These are phyloP conservation scores for Eudasyphora cyanicolor DNA, from an alignment of 2,888 invertebrate genomes.

Conservation along the genomic window DNA sequence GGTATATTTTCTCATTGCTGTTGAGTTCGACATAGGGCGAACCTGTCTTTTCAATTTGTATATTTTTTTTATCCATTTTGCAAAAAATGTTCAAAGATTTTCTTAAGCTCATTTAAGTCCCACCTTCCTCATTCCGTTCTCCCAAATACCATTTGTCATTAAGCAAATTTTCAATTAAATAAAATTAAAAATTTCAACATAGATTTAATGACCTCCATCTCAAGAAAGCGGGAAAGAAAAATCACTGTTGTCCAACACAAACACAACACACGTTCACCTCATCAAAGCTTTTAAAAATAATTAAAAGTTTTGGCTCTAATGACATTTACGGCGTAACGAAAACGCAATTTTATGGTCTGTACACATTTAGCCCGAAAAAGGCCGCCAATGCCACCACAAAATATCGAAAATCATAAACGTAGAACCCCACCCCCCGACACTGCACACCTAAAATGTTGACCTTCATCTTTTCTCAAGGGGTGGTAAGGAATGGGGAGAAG, in stretches of 20 bases:
- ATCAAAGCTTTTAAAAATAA: constrained; percentile 37
- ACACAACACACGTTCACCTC: constrained; percentile 4
- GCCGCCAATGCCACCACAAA: neutral
- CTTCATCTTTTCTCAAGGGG: neutral
- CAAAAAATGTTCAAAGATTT: too few species aligned
- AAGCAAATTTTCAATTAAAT: neutral
- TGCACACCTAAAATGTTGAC: neutral
- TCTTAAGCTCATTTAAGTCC: too few species aligned
- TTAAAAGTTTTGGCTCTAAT: constrained; percentile 28
- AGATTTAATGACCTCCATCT: neutral
- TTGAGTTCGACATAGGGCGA: too few species aligned
- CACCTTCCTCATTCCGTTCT: neutral
- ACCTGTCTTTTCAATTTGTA: too few species aligned
- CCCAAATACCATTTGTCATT: neutral
- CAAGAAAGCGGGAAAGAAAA: too few species aligned
- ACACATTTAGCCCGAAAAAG: constrained; percentile 14
- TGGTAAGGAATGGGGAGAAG: neutral
- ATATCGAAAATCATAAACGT: neutral
- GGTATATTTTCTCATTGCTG: too few species aligned
- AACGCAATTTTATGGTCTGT: constrained; percentile 18
- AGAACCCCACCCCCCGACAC: neutral
- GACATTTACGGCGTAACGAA: neutral
- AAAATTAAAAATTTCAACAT: neutral
- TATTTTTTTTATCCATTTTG: too few species aligned
- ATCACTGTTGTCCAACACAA: neutral